phyloP scores from a whole-genome alignment of 1,140 invertebrate genomes.

The Zaprionus taronus region DNA sequence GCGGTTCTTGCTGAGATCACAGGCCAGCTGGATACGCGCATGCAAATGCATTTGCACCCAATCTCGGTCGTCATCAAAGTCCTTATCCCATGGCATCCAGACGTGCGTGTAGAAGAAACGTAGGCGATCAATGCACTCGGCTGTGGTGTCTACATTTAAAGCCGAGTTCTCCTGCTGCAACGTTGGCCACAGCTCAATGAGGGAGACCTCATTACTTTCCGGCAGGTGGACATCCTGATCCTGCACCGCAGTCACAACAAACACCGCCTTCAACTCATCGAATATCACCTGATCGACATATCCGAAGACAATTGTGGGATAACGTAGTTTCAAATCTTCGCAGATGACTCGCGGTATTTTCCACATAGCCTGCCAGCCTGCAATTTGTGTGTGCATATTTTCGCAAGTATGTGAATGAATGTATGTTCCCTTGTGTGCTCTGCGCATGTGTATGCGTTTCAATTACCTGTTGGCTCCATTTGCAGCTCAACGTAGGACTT shows the following conservation, averaged over 20 bases:
- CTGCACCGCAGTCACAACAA: constrained; percentile 86
- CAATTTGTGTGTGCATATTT: constrained; percentile 10
- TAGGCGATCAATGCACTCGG: constrained; percentile 86
- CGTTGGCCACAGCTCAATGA: constrained; percentile 87
- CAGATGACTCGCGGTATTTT: constrained; percentile 87
- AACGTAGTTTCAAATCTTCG: constrained; percentile 86
- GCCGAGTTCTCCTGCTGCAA: constrained; percentile 85
- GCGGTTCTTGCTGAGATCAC: constrained; percentile 86
- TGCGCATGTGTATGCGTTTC: constrained; percentile 17
- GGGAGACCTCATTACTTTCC: constrained; percentile 86
- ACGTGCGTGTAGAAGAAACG: constrained; percentile 87
- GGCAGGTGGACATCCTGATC: constrained; percentile 86
- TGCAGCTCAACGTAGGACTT: constrained; percentile 86
- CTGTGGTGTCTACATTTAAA: constrained; percentile 84
- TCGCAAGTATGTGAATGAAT: constrained; percentile 3
- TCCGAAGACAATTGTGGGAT: constrained; percentile 87
- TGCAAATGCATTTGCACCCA: constrained; percentile 86
- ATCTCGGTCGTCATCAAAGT: constrained; percentile 86
- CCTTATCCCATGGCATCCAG: constrained; percentile 88
- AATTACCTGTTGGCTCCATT: constrained; percentile 85
- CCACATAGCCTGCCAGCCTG: constrained; percentile 88
- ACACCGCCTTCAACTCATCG: constrained; percentile 85
- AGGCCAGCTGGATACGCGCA: constrained; percentile 86
- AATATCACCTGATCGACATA: constrained; percentile 85
- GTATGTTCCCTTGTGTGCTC: background rate